Percentiles rank a stretch among this genome's conserved stretches.
Conservation (phyloP, 1,140 invertebrate genomes). For the Oryctes rhinoceros region DNA sequence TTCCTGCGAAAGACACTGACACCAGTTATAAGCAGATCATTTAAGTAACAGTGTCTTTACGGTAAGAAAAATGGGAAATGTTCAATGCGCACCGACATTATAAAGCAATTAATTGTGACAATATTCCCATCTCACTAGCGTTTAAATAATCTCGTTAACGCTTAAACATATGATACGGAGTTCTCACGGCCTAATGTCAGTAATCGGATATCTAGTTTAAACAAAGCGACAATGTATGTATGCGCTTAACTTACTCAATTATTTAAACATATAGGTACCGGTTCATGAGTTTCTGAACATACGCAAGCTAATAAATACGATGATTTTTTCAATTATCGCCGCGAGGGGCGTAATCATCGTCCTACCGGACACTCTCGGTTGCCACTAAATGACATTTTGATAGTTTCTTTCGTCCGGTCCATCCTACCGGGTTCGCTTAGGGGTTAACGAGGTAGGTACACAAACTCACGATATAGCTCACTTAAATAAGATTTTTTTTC, state of each 20-base stretch:
- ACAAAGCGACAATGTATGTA: not conserved
- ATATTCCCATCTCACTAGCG: not conserved
- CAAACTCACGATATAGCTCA: slow-evolving; percentile 48
- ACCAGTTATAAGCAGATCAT: slow-evolving; percentile 6
- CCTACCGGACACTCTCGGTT: slow-evolving; percentile 44
- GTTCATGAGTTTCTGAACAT: not conserved
- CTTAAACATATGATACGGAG: not conserved
- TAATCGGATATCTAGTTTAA: not conserved
- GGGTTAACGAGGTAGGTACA: slow-evolving; percentile 47
- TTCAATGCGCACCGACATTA: not conserved
- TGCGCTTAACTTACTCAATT: not conserved
- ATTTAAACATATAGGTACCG: slow-evolving; percentile 5
- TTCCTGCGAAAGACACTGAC: not conserved
- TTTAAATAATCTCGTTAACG: slow-evolving; percentile 13
- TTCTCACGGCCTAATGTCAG: not conserved
- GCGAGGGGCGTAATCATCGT: slow-evolving; percentile 46
- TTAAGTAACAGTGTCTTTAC: slow-evolving; percentile 6
- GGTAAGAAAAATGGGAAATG: not conserved
- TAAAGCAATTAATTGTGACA: slow-evolving; percentile 5
- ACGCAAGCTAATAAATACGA: not conserved
- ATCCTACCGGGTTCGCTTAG: not conserved
- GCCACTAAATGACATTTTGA: slow-evolving; percentile 51
- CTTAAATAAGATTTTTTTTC: slow-evolving; percentile 48
- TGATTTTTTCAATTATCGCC: slow-evolving; percentile 46
- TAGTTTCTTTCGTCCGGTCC: slow-evolving; percentile 44